Percentiles rank a stretch among this genome's conserved stretches.
Conservation (phyloP, 2,113 vertebrate genomes). For the Ovibos moschatus region DNA sequence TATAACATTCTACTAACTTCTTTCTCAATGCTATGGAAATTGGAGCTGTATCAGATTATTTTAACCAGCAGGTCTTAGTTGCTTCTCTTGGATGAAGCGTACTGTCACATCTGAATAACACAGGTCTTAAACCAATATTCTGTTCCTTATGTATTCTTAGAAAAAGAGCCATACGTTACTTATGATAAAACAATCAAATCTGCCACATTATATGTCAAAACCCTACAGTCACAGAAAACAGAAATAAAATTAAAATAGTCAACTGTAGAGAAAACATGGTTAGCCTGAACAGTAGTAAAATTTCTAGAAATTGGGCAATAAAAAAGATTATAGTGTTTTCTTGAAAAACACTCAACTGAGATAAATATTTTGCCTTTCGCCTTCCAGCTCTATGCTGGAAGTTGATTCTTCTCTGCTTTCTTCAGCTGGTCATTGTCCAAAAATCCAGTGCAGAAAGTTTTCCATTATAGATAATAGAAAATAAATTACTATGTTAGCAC, state of each 20-base stretch:
- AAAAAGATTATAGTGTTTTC: not conserved
- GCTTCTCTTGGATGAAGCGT: constrained; percentile 39
- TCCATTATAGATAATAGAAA: not conserved
- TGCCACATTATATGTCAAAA: constrained; percentile 68
- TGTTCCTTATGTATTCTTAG: constrained; percentile 66
- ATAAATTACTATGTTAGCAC: not conserved
- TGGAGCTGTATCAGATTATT: constrained; percentile 33
- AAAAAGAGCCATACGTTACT: constrained; percentile 66
- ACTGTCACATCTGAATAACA: constrained; percentile 62
- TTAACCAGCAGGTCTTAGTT: constrained; percentile 59
- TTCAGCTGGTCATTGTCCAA: not conserved
- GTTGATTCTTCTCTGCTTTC: not conserved
- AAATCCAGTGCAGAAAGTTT: not conserved
- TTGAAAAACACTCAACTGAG: constrained; percentile 20
- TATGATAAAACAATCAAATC: constrained; percentile 76
- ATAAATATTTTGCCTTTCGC: not conserved
- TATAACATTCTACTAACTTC: not conserved
- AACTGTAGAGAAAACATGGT: constrained; percentile 47
- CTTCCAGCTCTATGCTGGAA: not conserved
- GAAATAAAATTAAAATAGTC: constrained; percentile 73
- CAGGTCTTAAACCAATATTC: constrained; percentile 54
- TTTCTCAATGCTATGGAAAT: constrained; percentile 45
- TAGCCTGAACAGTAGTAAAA: constrained; percentile 49
- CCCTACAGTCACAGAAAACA: constrained; percentile 67
- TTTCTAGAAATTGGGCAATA: not conserved